A percentile compares a stretch with the other conserved stretches of the same genome.
These are phyloP conservation scores for Invenusta paracnida DNA, from an alignment of 2,888 invertebrate genomes.

Conservation along the genomic window DNA sequence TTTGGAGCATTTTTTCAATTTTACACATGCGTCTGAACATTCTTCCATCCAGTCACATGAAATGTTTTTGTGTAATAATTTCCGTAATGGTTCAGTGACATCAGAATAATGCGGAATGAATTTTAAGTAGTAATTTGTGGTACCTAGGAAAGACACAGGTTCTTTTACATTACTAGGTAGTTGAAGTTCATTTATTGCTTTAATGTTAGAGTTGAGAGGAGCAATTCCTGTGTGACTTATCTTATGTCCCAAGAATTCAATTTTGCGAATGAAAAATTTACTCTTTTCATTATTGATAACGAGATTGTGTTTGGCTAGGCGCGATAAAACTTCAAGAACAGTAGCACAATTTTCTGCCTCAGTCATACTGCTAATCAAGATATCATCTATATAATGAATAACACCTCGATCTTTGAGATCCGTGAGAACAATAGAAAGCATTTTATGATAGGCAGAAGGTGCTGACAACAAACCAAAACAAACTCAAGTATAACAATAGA, in stretches of 20 bases:
- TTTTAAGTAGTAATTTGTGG: slow-evolving; percentile 47
- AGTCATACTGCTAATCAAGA: neutral
- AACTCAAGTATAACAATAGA: slow-evolving; percentile 24
- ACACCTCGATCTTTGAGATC: neutral
- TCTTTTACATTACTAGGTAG: slow-evolving; percentile 30
- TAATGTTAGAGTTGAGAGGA: slow-evolving; percentile 13
- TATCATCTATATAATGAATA: slow-evolving; percentile 28
- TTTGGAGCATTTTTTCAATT: slow-evolving; percentile 45
- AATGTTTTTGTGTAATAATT: slow-evolving; percentile 34
- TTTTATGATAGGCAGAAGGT: slow-evolving; percentile 23
- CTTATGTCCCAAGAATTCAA: slow-evolving; percentile 16
- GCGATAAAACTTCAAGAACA: neutral
- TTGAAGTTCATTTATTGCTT: slow-evolving; percentile 15
- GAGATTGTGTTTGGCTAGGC: slow-evolving; percentile 25
- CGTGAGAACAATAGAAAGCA: slow-evolving; percentile 9
- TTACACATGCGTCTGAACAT: slow-evolving; percentile 46
- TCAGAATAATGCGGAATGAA: slow-evolving; percentile 46
- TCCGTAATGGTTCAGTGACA: slow-evolving; percentile 45
- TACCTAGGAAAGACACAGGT: slow-evolving; percentile 45
- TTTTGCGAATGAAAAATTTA: neutral
- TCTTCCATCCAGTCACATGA: slow-evolving; percentile 46
- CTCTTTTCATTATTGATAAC: slow-evolving; percentile 27
- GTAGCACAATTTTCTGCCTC: neutral
- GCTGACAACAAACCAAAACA: slow-evolving; percentile 21
- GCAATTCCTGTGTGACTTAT: slow-evolving; percentile 21